Conservation (phyloP, 1,140 invertebrate genomes). For the Saccostrea cuccullata region DNA sequence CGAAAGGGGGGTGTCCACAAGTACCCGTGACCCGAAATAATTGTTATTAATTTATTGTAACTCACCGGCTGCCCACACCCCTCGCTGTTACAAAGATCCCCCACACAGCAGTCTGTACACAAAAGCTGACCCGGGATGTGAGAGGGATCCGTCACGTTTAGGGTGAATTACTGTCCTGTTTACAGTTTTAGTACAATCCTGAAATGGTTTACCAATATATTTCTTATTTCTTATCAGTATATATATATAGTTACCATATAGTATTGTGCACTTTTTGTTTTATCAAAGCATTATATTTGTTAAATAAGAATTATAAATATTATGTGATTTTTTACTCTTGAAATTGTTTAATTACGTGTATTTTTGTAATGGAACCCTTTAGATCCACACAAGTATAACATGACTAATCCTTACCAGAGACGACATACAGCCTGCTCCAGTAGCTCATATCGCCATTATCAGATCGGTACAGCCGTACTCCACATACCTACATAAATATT, state of each 20-base stretch:
- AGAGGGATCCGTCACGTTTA: background rate
- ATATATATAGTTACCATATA: too few species aligned
- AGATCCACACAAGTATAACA: too few species aligned
- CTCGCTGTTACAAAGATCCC: background rate
- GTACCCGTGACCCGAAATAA: too few species aligned
- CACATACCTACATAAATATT: background rate
- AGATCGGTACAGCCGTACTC: background rate
- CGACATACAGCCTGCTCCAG: conserved; percentile 3
- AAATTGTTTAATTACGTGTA: too few species aligned
- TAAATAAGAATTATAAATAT: too few species aligned
- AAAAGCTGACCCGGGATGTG: background rate
- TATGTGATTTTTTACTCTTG: too few species aligned
- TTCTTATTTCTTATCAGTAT: too few species aligned
- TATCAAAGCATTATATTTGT: too few species aligned
- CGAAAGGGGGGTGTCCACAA: too few species aligned
- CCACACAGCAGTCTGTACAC: conserved; percentile 14
- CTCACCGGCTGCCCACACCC: background rate
- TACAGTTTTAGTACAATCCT: background rate
- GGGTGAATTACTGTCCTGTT: background rate
- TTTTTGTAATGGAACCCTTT: too few species aligned
- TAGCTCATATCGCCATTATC: background rate
- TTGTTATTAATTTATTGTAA: background rate
- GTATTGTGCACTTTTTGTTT: too few species aligned
- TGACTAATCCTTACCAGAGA: background rate
- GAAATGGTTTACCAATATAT: background rate